Evolutionary conservation across 2,888 invertebrate species (phyloP).

Genomic region (Drosophila formosana): DNA sequence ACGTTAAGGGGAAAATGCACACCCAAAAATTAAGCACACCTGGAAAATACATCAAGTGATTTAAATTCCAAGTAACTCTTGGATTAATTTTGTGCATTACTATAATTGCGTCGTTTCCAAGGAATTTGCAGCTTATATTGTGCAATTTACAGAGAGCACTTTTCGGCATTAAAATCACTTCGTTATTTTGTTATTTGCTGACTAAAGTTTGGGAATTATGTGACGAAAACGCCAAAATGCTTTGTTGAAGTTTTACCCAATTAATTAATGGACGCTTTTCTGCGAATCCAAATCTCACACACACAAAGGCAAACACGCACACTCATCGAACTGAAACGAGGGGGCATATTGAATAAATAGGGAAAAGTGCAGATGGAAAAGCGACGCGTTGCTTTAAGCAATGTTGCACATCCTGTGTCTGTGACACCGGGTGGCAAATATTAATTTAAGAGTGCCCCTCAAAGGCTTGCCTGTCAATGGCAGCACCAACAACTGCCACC

Average conservation of each 20-base stretch:
- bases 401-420: not conserved
- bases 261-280: not conserved
- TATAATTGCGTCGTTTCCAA: not conserved
- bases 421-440: not conserved
- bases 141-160: not conserved
- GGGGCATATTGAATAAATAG: not conserved
- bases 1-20: too few relatives aligned
- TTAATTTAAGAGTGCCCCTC: not conserved
- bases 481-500: not conserved
- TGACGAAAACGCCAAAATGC: not conserved
- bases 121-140: not conserved
- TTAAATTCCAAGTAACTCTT: not conserved
- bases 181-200: not conserved
- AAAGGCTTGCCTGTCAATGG: conserved; percentile 1
- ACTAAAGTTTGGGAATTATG: not conserved
- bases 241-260: not conserved
- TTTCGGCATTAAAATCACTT: not conserved
- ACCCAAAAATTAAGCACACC: too few relatives aligned
- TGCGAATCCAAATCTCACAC: not conserved
- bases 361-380: not conserved
- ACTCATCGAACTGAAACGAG: not conserved
- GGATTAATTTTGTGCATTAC: not conserved
- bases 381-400: not conserved
- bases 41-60: not conserved
- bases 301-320: not conserved